Conservation (phyloP, 2,888 invertebrate genomes). For the Eumerus sabulonum region DNA sequence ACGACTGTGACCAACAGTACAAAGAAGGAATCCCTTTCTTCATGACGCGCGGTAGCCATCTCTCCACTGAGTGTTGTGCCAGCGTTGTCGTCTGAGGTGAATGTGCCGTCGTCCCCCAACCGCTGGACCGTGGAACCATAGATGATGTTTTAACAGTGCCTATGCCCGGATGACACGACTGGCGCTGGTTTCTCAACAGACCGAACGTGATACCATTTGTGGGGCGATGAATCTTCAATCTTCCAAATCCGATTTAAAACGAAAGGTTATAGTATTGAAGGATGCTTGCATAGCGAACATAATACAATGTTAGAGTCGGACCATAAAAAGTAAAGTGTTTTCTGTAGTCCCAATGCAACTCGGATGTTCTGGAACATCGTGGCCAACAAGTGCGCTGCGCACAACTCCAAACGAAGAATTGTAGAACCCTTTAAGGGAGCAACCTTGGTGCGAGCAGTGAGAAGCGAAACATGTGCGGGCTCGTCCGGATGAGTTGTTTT, state of each 20-base stretch:
- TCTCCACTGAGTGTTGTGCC: too few relatives aligned
- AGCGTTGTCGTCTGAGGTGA: too few relatives aligned
- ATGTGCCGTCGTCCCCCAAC: too few relatives aligned
- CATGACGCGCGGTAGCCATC: too few relatives aligned
- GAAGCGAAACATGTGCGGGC: neutral
- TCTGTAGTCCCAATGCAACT: slow-evolving; percentile 9
- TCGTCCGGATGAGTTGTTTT: neutral
- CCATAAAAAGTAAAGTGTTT: slow-evolving; percentile 7
- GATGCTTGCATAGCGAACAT: too few relatives aligned
- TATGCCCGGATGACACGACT: slow-evolving; percentile 8
- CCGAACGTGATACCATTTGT: slow-evolving; percentile 16
- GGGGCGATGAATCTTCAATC: neutral
- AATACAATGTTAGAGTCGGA: too few relatives aligned
- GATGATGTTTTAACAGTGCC: slow-evolving; percentile 8
- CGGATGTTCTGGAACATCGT: slow-evolving; percentile 11
- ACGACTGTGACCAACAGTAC: too few relatives aligned
- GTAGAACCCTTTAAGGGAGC: slow-evolving; percentile 2
- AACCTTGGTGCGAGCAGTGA: slow-evolving; percentile 24
- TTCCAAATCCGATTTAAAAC: too few relatives aligned
- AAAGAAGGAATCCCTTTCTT: too few relatives aligned
- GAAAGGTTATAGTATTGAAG: too few relatives aligned
- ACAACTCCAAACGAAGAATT: neutral
- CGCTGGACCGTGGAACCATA: too few relatives aligned
- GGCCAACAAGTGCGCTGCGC: slow-evolving; percentile 3
- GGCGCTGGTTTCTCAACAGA: slow-evolving; percentile 21